These are phyloP conservation scores for Chascanopsetta lugubris DNA, from an alignment of 2,113 vertebrate genomes.

Conservation along the genomic window DNA sequence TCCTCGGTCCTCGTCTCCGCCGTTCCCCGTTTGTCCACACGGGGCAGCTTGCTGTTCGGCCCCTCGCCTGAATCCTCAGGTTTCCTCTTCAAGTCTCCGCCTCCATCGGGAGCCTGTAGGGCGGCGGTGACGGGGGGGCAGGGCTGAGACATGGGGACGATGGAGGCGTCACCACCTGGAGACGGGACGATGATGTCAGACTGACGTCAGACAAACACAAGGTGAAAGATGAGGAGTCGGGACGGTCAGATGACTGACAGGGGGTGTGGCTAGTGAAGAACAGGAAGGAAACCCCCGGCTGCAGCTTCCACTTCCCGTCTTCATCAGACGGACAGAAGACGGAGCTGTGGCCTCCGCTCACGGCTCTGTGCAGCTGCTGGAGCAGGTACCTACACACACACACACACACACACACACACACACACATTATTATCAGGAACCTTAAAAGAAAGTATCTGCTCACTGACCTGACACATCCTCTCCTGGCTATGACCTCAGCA, in stretches of 20 bases:
- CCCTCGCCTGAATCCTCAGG: slow-evolving; percentile 6
- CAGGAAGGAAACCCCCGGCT: slow-evolving; percentile 82
- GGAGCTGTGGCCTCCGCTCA: slow-evolving; percentile 64
- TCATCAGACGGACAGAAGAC: slow-evolving; percentile 82
- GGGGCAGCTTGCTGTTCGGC: slow-evolving; percentile 18
- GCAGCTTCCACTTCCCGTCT: slow-evolving; percentile 86
- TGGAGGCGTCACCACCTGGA: slow-evolving; percentile 95
- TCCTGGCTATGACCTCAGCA: slow-evolving; percentile 91
- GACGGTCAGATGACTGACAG: slow-evolving; percentile 81
- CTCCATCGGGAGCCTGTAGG: not conserved
- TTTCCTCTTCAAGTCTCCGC: slow-evolving; percentile 44
- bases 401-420: slow-evolving; percentile 21
- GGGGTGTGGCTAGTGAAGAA: slow-evolving; percentile 97
- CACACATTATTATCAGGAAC: no score
- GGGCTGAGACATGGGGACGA: slow-evolving; percentile 86
- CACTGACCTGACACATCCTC: slow-evolving; percentile 89
- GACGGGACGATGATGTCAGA: slow-evolving; percentile 3
- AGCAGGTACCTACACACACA: slow-evolving; percentile 86
- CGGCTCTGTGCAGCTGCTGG: slow-evolving; percentile 83
- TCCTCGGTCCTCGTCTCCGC: not conserved
- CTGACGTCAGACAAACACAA: not conserved
- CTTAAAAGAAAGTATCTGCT: no score
- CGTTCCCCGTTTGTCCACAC: slow-evolving; percentile 13
- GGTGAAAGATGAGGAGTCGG: no score
- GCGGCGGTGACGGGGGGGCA: slow-evolving; percentile 57